Base-by-base conservation (phyloP, 2,797 vertebrate genomes). In the Gobio occitaniae region DNA sequence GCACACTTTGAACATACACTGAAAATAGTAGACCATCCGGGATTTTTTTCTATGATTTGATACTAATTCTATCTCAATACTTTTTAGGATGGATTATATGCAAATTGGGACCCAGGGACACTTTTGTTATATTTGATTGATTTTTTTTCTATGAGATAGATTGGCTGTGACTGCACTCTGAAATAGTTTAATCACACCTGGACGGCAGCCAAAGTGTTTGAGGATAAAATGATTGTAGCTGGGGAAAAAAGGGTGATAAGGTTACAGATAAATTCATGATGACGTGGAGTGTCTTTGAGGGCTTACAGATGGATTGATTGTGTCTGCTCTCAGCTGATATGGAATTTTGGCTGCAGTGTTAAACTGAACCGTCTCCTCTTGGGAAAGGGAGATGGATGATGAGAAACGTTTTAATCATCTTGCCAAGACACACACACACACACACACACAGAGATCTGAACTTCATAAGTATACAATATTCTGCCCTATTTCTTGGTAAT, bases 231-330 rank as follows among this genome's bases (percentile, higher is more conserved):
- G 56, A 86, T 88, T 77, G 77, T 36, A 76, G 74, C 71, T 72
- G 41, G 9, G 8, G 32, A 76, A 78, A 83, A 82, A 82, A 83
- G 56, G 56, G 63, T 82, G 86, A 80, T 69, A 44, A 88, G 87
- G 61, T 79, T 70, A 11, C 10, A 85, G 83, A 84, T 82, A 74
- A 81, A 82, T 88, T 82, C 61, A 83, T 85, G 83, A 76, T 85
- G 87, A 69, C 80, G 44, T 66, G 83, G 63, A 80, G 70, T 76
- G 50, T 54, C 68, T 78, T 83, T 63, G 82, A 82, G 63, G 75
- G 61, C 50, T 78, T 29, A 63, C 44, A 82, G 85, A 86, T 79
- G 82, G 69, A 83, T 83, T 83, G 83, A 82, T 84, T 56, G 41
- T 56, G 56, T 44, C 86, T 84, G 86, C 54, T 41, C 69, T 44